Conservation (phyloP, 2,888 invertebrate genomes). For the Micropterix aruncella region DNA sequence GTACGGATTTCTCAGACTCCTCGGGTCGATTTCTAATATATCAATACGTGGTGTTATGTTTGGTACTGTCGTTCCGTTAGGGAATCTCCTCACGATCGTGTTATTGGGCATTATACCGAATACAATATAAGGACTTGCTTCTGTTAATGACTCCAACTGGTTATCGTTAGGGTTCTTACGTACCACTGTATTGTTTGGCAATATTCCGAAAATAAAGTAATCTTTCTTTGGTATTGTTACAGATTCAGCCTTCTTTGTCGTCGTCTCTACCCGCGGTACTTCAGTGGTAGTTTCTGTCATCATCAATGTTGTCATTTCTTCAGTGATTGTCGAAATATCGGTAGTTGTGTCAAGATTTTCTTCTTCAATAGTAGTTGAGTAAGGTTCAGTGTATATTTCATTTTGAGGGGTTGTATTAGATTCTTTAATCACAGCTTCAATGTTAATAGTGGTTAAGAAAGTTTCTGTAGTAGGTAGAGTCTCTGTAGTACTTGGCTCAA, state of each 20-base stretch:
- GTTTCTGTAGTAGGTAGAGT: conserved; percentile 1
- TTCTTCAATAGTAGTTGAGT: conserved; percentile 1
- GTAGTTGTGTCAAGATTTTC: conserved; percentile 3
- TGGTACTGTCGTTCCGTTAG: conserved; percentile 66
- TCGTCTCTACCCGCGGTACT: too few species aligned
- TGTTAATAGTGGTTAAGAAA: not conserved
- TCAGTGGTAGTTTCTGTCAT: too few species aligned
- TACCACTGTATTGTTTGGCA: conserved; percentile 67
- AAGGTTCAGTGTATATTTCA: too few species aligned
- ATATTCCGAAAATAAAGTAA: conserved; percentile 60
- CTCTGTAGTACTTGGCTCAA: not conserved
- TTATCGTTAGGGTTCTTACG: conserved; percentile 57
- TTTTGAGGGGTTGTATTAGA: conserved; percentile 1
- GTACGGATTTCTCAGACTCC: conserved; percentile 42
- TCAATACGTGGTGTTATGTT: conserved; percentile 44
- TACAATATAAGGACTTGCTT: conserved; percentile 57
- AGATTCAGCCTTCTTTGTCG: conserved; percentile 1
- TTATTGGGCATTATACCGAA: conserved; percentile 67
- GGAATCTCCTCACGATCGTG: conserved; percentile 64
- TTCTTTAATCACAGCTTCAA: not conserved
- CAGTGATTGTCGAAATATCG: not conserved
- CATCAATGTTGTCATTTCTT: not conserved
- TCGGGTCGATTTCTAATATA: conserved; percentile 44
- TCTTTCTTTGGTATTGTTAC: conserved; percentile 39
- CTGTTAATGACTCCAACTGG: conserved; percentile 49